Evolutionary conservation across 1,140 invertebrate genomes (phyloP).

Genomic region (Zaprionus gabonicus): DNA sequence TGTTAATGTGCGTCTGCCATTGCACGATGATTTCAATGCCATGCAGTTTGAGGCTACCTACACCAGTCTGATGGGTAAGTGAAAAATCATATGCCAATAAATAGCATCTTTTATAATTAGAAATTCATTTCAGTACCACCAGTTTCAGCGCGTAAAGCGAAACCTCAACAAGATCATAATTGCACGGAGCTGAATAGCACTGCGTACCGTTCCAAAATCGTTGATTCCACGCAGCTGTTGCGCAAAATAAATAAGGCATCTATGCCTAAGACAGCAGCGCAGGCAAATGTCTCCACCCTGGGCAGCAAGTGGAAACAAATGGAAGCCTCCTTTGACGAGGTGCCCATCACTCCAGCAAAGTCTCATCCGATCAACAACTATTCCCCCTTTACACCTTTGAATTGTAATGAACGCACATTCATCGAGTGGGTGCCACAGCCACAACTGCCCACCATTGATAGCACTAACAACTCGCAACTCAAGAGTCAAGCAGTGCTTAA

Average conservation of each 20-base stretch:
- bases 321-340: constrained; percentile 57
- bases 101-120: not conserved
- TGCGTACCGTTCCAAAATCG: constrained; percentile 70
- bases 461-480: constrained; percentile 47
- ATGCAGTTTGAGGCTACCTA: constrained; percentile 55
- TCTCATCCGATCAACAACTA: not conserved
- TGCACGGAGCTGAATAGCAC: constrained; percentile 56
- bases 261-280: constrained; percentile 30
- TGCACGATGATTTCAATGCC: constrained; percentile 65
- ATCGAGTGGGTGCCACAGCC: constrained; percentile 49
- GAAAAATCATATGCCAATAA: not conserved
- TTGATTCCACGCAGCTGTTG: constrained; percentile 69
- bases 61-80: constrained; percentile 55
- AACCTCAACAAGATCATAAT: constrained; percentile 27
- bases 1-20: constrained; percentile 57
- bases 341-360: constrained; percentile 36
- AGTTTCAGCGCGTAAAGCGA: constrained; percentile 60
- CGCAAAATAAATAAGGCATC: constrained; percentile 64
- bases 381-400: constrained; percentile 57
- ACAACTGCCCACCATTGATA: constrained; percentile 15
- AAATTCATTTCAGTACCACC: constrained; percentile 29
- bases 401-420: constrained; percentile 61
- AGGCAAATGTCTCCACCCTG: constrained; percentile 52
- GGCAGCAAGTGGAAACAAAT: constrained; percentile 75
- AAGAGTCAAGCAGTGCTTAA: constrained; percentile 68